Evolutionary conservation across 2,113 vertebrate genomes (phyloP), one percentile per base, ranked within the genome.

Genomic region (Oncorhynchus clarkii): DNA sequence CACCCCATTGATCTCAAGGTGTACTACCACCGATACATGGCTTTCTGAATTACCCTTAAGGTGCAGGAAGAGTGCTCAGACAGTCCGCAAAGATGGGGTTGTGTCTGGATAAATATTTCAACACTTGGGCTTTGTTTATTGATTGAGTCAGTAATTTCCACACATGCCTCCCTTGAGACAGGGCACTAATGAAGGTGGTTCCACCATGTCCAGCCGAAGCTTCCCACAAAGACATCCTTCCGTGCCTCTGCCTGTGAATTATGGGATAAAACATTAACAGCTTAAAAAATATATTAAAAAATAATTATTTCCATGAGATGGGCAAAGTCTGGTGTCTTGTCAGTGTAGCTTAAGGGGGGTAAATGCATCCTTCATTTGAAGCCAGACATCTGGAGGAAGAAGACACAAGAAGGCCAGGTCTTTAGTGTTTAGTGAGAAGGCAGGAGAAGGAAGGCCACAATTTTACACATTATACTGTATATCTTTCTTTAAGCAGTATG

Each of bases 121-220:
- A 93, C 93, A 93, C 91, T 90, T 93, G 91, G 91, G 91, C 91
- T 93, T 94, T 92, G 91, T 89, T 93, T 94, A 94, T 94, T 94
- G 93, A 94, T 94, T 93, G 89, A 90, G 86, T 88, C 89, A 91
- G 92, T 93, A 92, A 93, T 93, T 93, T 94, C 92, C 92, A 92
- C 90, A 92, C 91, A 93, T 93, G 89, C 88, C 85, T 82, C 92
- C 90, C 92, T 31, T 27, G 91, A 93, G 89, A 89, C 85, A 84
- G 76, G 82, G 85, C 91, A 88, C 91, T 93, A 94, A 94, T 93
- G 92, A 94, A 91, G 90, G 86, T 89, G 93, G 93, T 94, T 94
- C 93, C 93, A 93, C 90, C 85, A 84, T 89, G 93, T 94, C 93
- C 92, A 93, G 93, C 91, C 92, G 79, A 88, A 80, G 88, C 90